Conservation (phyloP, 2,797 vertebrate genomes). For the Hafferia zeledoni region DNA sequence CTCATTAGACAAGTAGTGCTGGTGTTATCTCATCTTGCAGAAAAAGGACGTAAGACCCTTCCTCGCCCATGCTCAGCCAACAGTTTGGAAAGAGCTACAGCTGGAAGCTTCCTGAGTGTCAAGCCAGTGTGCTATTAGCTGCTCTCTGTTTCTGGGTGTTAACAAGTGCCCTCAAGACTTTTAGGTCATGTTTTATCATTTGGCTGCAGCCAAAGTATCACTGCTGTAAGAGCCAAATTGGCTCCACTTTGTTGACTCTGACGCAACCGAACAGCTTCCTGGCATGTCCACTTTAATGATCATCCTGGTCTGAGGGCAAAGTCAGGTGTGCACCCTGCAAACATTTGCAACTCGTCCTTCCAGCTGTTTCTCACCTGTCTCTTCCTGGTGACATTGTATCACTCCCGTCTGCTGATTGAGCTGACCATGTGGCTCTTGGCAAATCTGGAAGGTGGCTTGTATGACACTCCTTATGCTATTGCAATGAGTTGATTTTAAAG, state of each 20-base stretch:
- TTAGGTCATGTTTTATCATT: constrained; percentile 15
- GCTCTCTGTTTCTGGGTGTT: neutral
- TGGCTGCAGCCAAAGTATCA: neutral
- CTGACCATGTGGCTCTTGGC: neutral
- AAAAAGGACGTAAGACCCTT: neutral
- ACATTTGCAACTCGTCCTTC: neutral
- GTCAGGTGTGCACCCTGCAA: neutral
- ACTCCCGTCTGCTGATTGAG: rapidly evolving
- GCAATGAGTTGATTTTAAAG: neutral
- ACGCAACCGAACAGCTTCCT: neutral
- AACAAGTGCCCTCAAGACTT: neutral
- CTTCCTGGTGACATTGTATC: neutral
- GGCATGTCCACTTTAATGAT: neutral
- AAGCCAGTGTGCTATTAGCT: neutral
- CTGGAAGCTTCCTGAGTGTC: neutral
- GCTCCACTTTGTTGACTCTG: neutral
- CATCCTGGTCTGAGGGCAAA: neutral
- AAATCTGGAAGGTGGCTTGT: neutral
- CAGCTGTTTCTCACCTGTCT: neutral
- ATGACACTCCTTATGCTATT: neutral
- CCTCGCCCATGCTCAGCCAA: neutral
- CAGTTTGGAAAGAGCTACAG: neutral
- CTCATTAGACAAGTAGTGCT: neutral
- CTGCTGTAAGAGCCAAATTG: neutral
- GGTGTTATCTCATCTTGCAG: neutral